Conservation (phyloP, 2,888 invertebrate species). For the Temnothorax rugatulus region DNA sequence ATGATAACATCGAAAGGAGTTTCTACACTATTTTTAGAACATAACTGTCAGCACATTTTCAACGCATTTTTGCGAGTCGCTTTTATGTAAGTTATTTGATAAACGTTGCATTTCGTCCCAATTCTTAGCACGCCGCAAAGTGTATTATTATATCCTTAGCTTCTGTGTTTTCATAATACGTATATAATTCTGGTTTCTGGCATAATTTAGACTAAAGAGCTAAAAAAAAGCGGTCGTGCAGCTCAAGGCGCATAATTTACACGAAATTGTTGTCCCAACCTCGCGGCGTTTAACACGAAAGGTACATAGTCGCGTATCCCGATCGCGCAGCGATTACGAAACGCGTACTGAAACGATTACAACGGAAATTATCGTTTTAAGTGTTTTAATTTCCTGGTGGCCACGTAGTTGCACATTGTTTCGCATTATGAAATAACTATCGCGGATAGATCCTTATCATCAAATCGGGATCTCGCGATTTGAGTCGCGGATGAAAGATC, state of each 20-base stretch:
- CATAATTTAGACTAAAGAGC: neutral
- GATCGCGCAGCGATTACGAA: conserved; percentile 20
- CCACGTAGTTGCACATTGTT: neutral
- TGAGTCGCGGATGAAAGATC: neutral
- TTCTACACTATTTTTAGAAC: neutral
- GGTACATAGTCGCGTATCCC: conserved; percentile 3
- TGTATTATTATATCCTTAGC: neutral
- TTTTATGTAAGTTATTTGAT: neutral
- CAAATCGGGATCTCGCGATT: conserved; percentile 4
- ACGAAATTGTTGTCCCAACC: conserved; percentile 1
- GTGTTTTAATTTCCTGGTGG: conserved; percentile 22
- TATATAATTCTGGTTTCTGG: neutral
- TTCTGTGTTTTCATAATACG: neutral
- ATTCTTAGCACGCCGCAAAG: neutral
- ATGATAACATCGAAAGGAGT: neutral
- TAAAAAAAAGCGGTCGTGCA: neutral
- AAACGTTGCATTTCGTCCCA: neutral
- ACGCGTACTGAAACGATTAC: neutral
- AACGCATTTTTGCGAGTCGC: neutral
- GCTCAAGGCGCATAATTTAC: neutral
- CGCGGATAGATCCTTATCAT: neutral
- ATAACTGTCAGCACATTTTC: neutral
- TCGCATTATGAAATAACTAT: conserved; percentile 18
- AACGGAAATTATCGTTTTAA: conserved; percentile 17
- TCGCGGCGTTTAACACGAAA: neutral